These are phyloP conservation scores for Diplodus puntazzo DNA, from an alignment of 2,797 vertebrate species.

Conservation along the genomic window DNA sequence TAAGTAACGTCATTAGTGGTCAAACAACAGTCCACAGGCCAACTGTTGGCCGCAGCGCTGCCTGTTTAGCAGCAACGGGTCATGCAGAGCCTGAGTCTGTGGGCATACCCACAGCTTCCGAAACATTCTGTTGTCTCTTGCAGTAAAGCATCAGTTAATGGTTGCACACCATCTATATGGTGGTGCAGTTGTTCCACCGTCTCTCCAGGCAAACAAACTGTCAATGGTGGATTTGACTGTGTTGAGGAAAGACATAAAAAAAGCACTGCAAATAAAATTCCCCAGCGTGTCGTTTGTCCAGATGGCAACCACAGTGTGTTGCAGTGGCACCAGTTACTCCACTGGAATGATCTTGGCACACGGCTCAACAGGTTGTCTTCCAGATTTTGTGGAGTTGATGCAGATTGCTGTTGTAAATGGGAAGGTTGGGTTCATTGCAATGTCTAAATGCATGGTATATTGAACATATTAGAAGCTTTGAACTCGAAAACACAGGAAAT, in stretches of 20 bases:
- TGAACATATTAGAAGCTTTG: constrained; percentile 38
- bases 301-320: constrained; percentile 27
- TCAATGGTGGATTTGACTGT: constrained; percentile 22
- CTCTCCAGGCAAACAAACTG: constrained; percentile 12
- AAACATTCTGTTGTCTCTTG: constrained; percentile 30
- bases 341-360: constrained; percentile 47
- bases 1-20: too few species aligned
- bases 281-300: constrained; percentile 17
- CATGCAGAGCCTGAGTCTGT: too few species aligned
- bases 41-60: too few species aligned
- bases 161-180: constrained; percentile 23
- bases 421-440: constrained; percentile 39
- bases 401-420: constrained; percentile 14
- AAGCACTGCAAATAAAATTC: constrained; percentile 17
- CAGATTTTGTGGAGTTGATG: constrained; percentile 26
- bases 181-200: neutral
- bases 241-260: constrained; percentile 13
- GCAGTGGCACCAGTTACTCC: constrained; percentile 29
- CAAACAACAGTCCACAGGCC: too few species aligned
- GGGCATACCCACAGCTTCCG: constrained; percentile 1
- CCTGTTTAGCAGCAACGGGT: too few species aligned
- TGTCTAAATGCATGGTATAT: constrained; percentile 9
- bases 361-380: constrained; percentile 31
- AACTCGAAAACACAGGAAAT: constrained; percentile 32
- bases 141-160: constrained; percentile 39